Base-by-base conservation (phyloP, 2,888 invertebrate species). In the Meghimatium bilineatum region DNA sequence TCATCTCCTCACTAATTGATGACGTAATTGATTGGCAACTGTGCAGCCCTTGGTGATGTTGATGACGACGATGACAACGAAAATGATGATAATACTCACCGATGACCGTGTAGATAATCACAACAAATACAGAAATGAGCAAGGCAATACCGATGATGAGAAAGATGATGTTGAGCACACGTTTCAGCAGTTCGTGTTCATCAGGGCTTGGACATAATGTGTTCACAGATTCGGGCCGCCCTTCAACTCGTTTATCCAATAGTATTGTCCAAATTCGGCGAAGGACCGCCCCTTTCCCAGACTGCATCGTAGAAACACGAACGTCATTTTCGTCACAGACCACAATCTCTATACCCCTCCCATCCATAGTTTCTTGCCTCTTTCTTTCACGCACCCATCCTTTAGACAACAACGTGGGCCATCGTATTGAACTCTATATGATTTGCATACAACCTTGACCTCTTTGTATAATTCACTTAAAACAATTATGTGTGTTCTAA, bases 111-210 rank as follows among this genome's bases (percentile, higher is more conserved):
- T 91, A 92, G 49, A 91, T 88, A 80, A 92, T 90, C 76, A 92
- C 92, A 66, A 90, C 88, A 74, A 92, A 86, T 75, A 92, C 92
- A 12, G 91, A 89, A n/a, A 91, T 82, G 29, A 92, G 88, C 49
- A 92, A 88, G 29, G 89, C 88, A 69, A 91, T 88, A 34, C 92
- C 92, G 12, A 92, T 89, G 5, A 90, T 89, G 44, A 92, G 85
- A 85, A 92, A 92, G 26, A 90, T 86, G 77, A 91, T 90, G 87
- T 92, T 92, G 23, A 92, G 86, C 76, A 91, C 89, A 84, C 89
- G 88, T 85, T 92, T 92, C 74, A 92, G 86, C 32, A 90, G 85
- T 26, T 85, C 80, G 85, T 91, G 88, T 38, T 90, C 89, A 81
- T 88, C 88, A 8, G 12, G 6, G 1, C 89, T 89, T 38, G 88